phyloP scores from a whole-genome alignment of 2,888 invertebrate genomes.

The Apamea crenata region DNA sequence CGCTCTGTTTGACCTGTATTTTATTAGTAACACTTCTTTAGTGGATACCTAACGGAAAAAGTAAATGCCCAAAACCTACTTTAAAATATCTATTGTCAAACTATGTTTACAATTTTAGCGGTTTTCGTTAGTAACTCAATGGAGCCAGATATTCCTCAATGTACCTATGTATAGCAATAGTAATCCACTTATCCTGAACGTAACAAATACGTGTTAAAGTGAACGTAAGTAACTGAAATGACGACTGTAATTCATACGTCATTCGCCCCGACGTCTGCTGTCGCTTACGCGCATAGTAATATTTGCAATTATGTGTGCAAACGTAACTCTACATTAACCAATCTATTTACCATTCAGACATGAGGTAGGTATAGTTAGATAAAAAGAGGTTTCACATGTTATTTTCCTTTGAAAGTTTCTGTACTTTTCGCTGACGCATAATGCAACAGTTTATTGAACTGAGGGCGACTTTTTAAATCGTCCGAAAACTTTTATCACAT shows the following conservation, averaged over 20 bases:
- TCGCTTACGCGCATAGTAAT: background rate
- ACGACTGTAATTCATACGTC: slow-evolving; percentile 25
- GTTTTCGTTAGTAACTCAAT: background rate
- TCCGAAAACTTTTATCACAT: background rate
- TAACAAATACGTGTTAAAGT: slow-evolving; percentile 27
- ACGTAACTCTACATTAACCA: background rate
- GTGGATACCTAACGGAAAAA: background rate
- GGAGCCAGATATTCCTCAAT: slow-evolving; percentile 5
- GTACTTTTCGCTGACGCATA: background rate
- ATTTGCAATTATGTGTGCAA: slow-evolving; percentile 28
- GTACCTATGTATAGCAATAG: background rate
- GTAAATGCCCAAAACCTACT: background rate
- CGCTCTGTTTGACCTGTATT: background rate
- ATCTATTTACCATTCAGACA: background rate
- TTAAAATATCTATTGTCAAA: background rate
- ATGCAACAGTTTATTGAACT: background rate
- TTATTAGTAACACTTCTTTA: background rate
- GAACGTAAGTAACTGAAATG: slow-evolving; percentile 23
- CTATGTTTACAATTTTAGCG: background rate
- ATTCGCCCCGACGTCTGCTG: slow-evolving; percentile 6
- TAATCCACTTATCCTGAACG: background rate
- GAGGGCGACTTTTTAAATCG: background rate
- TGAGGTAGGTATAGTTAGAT: background rate
- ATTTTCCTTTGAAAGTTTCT: background rate
- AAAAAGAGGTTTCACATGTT: background rate